phyloP scores from a whole-genome alignment of 2,888 invertebrate genomes.

The Hydraecia micacea region DNA sequence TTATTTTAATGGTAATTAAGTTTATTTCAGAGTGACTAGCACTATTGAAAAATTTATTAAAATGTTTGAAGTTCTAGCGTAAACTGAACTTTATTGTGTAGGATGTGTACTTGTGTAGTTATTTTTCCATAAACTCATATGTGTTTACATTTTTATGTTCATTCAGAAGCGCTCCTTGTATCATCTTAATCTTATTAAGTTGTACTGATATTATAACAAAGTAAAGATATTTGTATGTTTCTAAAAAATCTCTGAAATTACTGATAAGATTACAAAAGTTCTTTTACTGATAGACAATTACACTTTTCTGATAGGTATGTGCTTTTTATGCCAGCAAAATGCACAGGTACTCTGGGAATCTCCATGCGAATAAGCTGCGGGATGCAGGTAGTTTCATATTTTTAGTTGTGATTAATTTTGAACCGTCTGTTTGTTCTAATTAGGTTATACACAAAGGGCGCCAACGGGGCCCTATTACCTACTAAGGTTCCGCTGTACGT shows the following conservation, averaged over 20 bases:
- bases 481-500: neutral
- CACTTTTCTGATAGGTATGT: neutral
- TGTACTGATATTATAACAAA: too few relatives aligned
- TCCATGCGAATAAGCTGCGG: neutral
- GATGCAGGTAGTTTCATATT: neutral
- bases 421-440: neutral
- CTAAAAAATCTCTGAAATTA: neutral
- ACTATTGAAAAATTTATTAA: accelerated
- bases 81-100: too few relatives aligned
- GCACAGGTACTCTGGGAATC: neutral
- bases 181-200: accelerated
- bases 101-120: too few relatives aligned
- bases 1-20: too few relatives aligned
- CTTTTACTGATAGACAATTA: neutral
- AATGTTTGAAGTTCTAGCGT: too few relatives aligned
- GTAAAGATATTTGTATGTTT: too few relatives aligned
- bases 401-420: neutral
- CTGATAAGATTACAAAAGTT: neutral
- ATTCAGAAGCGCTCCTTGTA: accelerated
- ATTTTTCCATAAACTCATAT: too few relatives aligned
- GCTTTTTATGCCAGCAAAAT: neutral
- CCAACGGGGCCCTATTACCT: neutral
- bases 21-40: too few relatives aligned
- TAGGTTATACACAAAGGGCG: neutral
- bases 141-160: too few relatives aligned